A percentile compares a stretch with the other conserved stretches of the same genome.
Conservation (phyloP, 2,888 invertebrate genomes). For the Eilema depressum region DNA sequence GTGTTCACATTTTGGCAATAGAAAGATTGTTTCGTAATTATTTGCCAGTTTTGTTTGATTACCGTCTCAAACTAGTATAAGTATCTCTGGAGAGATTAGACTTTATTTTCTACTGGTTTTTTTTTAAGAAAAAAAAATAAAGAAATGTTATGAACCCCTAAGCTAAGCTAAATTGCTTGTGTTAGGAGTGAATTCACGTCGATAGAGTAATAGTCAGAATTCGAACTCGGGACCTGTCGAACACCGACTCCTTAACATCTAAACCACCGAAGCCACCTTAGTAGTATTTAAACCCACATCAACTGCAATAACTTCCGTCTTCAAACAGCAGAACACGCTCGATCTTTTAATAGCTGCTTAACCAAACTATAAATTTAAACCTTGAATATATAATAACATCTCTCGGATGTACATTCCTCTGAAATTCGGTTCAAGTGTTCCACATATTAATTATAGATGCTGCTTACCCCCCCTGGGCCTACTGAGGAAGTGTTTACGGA, state of each 20-base stretch:
- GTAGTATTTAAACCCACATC: not conserved
- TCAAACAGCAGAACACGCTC: constrained; percentile 24
- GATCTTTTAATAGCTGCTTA: constrained; percentile 31
- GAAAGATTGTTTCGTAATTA: not conserved
- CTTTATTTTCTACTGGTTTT: too few relatives aligned
- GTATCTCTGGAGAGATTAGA: too few relatives aligned
- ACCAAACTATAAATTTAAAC: constrained; percentile 24
- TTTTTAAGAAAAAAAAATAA: too few relatives aligned
- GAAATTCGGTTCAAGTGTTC: constrained; percentile 39
- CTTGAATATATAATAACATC: constrained; percentile 18
- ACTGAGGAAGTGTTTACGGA: constrained; percentile 38
- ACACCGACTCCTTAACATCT: too few relatives aligned
- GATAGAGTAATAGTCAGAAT: too few relatives aligned
- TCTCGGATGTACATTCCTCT: constrained; percentile 29
- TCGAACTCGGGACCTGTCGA: too few relatives aligned
- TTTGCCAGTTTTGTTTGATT: too few relatives aligned
- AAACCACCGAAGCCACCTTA: not conserved
- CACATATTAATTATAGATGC: constrained; percentile 46
- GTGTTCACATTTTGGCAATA: not conserved
- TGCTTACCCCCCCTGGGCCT: constrained; percentile 36
- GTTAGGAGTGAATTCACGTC: too few relatives aligned
- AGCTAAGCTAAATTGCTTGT: too few relatives aligned
- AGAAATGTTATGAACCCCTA: too few relatives aligned
- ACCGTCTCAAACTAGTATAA: too few relatives aligned
- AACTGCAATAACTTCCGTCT: constrained; percentile 26